Evolutionary conservation across 2,113 vertebrate genomes (phyloP).

Genomic region (Oncorhynchus mykiss): DNA sequence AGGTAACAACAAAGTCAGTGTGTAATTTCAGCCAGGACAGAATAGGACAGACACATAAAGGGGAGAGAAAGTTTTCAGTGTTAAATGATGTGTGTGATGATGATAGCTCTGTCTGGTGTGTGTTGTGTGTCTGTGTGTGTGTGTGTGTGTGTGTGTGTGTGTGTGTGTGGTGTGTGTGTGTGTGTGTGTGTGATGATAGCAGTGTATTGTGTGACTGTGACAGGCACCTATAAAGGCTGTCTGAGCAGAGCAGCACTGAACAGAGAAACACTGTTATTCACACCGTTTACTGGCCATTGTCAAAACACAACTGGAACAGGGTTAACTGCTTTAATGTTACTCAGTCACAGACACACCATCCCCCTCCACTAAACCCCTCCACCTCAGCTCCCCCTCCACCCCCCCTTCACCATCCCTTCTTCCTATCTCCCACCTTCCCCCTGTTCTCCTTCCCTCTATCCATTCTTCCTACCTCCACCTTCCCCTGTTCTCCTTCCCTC

Average conservation of each 20-base stretch:
- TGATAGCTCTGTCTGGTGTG: conserved; percentile 78
- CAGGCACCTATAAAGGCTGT: conserved; percentile 62
- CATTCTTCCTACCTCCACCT: conserved; percentile 21
- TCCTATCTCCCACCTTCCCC: not conserved
- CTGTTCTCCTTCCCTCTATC: too few relatives aligned
- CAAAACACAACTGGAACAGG: conserved; percentile 70
- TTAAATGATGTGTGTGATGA: conserved; percentile 86
- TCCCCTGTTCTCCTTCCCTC: too few relatives aligned
- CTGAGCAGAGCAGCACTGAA: conserved; percentile 38
- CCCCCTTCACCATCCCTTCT: conserved; percentile 6
- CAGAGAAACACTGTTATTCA: conserved; percentile 76
- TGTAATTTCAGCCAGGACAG: conserved; percentile 92
- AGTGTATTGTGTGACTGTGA: conserved; percentile 76
- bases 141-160: too few relatives aligned
- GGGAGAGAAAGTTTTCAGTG: conserved; percentile 75
- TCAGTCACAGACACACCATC: conserved; percentile 36
- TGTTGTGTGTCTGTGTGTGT: conserved; percentile 59
- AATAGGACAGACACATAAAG: conserved; percentile 85
- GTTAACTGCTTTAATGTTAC: conserved; percentile 76
- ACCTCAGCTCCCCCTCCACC: not conserved
- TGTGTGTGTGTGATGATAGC: conserved; percentile 62
- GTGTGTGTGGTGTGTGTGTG: too few relatives aligned
- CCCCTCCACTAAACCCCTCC: not conserved
- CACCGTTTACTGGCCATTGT: conserved; percentile 78
- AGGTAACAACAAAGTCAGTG: conserved; percentile 99